A percentile compares a stretch with the other conserved stretches of the same genome.
These are phyloP conservation scores for Drosophila nr. perissopoda DNA, from an alignment of 2,888 invertebrate genomes.

Conservation along the genomic window DNA sequence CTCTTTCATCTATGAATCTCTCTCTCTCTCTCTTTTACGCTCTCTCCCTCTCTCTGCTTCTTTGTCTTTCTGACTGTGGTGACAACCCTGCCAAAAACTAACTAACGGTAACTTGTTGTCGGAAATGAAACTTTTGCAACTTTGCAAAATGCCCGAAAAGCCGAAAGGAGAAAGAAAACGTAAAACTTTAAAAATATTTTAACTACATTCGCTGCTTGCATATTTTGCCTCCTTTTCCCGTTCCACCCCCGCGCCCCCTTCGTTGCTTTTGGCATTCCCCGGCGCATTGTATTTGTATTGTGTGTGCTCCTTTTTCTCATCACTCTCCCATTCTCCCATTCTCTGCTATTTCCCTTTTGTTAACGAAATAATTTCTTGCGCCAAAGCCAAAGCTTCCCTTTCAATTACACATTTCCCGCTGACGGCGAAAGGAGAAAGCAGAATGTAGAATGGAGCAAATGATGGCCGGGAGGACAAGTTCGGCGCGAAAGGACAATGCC, in stretches of 20 bases:
- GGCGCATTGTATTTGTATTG: conserved; percentile 56
- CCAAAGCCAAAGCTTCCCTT: conserved; percentile 82
- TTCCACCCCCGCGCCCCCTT: too few relatives aligned
- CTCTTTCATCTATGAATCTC: conserved; percentile 1
- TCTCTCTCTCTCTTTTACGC: neutral
- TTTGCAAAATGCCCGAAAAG: conserved; percentile 47
- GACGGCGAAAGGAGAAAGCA: conserved; percentile 28
- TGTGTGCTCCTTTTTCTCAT: conserved; percentile 32
- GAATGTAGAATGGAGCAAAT: neutral
- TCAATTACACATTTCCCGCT: conserved; percentile 81
- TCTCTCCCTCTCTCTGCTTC: conserved; percentile 4
- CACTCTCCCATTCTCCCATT: conserved; percentile 24
- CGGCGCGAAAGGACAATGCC: conserved; percentile 76
- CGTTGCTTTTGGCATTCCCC: conserved; percentile 32
- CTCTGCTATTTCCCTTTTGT: conserved; percentile 71
- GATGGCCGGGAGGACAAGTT: conserved; percentile 2
- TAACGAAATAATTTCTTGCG: conserved; percentile 81
- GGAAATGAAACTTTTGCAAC: conserved; percentile 80
- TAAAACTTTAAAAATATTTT: conserved; percentile 75
- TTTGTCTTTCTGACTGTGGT: conserved; percentile 44
- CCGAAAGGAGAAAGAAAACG: conserved; percentile 28
- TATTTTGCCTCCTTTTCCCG: conserved; percentile 39
- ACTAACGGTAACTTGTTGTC: conserved; percentile 81
- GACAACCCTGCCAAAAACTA: conserved; percentile 74
- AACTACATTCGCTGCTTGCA: conserved; percentile 55